Evolutionary conservation across 2,888 invertebrate genomes (phyloP), one percentile per base, ranked within the genome.

Genomic region (Perithous albicinctus): DNA sequence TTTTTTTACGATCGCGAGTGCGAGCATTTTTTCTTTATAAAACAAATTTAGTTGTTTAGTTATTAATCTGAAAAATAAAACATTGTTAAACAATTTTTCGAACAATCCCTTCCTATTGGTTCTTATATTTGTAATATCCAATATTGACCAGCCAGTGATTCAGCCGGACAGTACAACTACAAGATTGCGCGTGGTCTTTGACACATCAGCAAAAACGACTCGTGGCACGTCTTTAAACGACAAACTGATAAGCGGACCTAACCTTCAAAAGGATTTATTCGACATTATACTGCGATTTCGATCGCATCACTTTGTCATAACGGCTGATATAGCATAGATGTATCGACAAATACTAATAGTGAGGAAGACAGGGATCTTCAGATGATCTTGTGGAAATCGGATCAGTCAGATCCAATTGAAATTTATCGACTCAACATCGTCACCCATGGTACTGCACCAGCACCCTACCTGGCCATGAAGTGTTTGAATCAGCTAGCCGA

Each of bases 61-160:
- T n/a, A n/a, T n/a, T n/a, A n/a, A n/a, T n/a, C n/a, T n/a, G n/a
- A n/a, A n/a, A n/a, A n/a, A n/a, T n/a, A n/a, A n/a, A n/a, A n/a
- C n/a, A n/a, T n/a, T n/a, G n/a, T n/a, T n/a, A n/a, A n/a, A n/a
- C n/a, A n/a, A n/a, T n/a, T n/a, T n/a, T n/a, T n/a, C n/a, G n/a
- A n/a, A n/a, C n/a, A n/a, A n/a, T n/a, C n/a, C n/a, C n/a, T n/a
- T n/a, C n/a, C n/a, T n/a, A n/a, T n/a, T n/a, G n/a, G n/a, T n/a
- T n/a, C n/a, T n/a, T n/a, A n/a, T n/a, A n/a, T n/a, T n/a, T n/a
- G n/a, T n/a, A n/a, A n/a, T n/a, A n/a, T n/a, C n/a, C n/a, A n/a
- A n/a, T n/a, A n/a, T n/a, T n/a, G n/a, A 77, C 56, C 79, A 82
- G n/a, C 56, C 84, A 3, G 79, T 82, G 1, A 72, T 84, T 12